Percentiles rank a stretch among this genome's conserved stretches.
These are phyloP conservation scores for Alcedo quadribrachys DNA, from an alignment of 2,797 vertebrate species.

Conservation along the genomic window DNA sequence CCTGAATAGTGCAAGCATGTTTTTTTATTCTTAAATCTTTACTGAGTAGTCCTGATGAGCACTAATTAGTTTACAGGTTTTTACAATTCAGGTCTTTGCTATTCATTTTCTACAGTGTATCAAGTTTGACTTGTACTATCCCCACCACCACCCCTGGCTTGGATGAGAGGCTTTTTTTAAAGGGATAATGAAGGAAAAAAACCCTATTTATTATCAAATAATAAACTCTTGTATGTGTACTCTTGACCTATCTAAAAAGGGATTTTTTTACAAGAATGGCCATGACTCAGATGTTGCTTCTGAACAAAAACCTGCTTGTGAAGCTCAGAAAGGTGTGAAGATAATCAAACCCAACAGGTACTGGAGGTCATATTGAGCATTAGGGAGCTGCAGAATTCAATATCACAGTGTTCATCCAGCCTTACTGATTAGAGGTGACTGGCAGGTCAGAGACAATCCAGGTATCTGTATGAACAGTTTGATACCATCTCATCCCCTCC, in stretches of 20 bases:
- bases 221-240: neutral
- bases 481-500: neutral
- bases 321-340: neutral
- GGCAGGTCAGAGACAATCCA: neutral
- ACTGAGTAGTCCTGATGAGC: neutral
- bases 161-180: neutral
- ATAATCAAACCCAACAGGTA: neutral
- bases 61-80: neutral
- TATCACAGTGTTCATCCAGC: rapidly evolving
- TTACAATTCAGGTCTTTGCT: constrained; percentile 1
- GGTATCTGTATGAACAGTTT: neutral
- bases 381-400: neutral
- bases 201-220: neutral
- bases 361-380: neutral
- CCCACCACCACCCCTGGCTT: neutral
- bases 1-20: neutral
- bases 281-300: neutral
- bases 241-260: constrained; percentile 13
- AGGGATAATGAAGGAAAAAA: neutral
- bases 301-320: neutral
- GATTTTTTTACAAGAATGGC: neutral
- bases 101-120: neutral
- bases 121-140: neutral
- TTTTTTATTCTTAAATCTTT: neutral
- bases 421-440: neutral